phyloP scores from a whole-genome alignment of 2,888 invertebrate species.

The Euzetes globulus region DNA sequence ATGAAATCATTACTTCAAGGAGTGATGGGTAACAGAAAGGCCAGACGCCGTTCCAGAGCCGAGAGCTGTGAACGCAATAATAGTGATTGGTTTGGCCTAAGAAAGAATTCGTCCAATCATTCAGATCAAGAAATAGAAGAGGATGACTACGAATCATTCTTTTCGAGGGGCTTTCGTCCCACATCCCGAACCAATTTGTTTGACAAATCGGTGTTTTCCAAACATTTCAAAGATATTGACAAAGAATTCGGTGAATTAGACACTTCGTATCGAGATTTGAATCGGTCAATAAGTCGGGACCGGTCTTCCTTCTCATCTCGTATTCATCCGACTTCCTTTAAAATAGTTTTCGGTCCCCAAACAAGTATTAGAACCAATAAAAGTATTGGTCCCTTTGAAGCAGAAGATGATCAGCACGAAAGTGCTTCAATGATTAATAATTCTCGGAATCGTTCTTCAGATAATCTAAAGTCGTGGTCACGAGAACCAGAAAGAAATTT shows the following conservation, averaged over 20 bases:
- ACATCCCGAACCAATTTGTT: not conserved
- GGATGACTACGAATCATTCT: slow-evolving; percentile 10
- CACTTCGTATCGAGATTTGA: not conserved
- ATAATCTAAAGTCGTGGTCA: not conserved
- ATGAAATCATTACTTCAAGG: slow-evolving; percentile 39
- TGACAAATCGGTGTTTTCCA: slow-evolving; percentile 18
- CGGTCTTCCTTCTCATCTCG: slow-evolving; percentile 7
- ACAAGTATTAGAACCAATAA: not conserved
- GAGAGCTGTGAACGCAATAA: slow-evolving; percentile 40
- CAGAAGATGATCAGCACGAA: not conserved
- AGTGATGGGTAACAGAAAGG: slow-evolving; percentile 37
- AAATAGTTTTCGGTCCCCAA: slow-evolving; percentile 1
- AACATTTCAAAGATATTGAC: slow-evolving; percentile 27
- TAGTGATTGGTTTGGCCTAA: slow-evolving; percentile 31
- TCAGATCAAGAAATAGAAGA: slow-evolving; percentile 34
- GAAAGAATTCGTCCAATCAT: not conserved
- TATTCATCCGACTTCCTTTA: not conserved
- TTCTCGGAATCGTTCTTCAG: not conserved
- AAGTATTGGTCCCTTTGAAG: not conserved
- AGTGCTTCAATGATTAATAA: not conserved
- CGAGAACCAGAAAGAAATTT: slow-evolving; percentile 12
- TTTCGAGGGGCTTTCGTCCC: slow-evolving; percentile 12
- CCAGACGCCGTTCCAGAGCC: slow-evolving; percentile 40
- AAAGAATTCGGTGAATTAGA: not conserved
- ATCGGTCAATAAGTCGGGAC: slow-evolving; percentile 13